Evolutionary conservation across 2,113 vertebrate genomes (phyloP).

Genomic region (Speoplatyrhinus poulsoni): DNA sequence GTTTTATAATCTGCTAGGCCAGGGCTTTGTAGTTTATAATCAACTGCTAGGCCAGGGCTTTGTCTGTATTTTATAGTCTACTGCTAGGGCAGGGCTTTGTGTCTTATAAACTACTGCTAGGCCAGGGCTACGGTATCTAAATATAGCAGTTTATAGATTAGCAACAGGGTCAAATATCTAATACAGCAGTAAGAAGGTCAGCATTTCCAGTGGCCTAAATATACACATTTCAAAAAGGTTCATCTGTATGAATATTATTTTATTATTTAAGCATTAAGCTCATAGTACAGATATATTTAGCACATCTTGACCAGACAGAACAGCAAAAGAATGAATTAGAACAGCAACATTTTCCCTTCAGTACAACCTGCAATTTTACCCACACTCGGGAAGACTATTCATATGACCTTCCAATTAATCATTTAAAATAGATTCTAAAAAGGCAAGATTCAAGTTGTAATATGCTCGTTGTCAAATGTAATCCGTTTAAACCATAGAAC

Average conservation of each 20-base stretch:
- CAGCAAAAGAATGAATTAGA: constrained; percentile 79
- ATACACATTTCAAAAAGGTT: background rate
- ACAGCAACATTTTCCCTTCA: constrained; percentile 72
- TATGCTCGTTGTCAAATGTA: constrained; percentile 29
- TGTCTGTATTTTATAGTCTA: no score
- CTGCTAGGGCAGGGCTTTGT: no score
- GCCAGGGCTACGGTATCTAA: no score
- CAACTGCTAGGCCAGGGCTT: no score
- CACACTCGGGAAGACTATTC: constrained; percentile 18
- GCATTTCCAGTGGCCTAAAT: no score
- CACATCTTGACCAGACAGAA: constrained; percentile 82
- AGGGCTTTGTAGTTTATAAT: no score
- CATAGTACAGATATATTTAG: constrained; percentile 80
- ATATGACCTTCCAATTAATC: background rate
- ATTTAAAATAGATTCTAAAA: background rate
- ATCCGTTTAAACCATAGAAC: constrained; percentile 30
- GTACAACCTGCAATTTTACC: constrained; percentile 56
- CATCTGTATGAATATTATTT: constrained; percentile 50
- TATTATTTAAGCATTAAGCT: constrained; percentile 79
- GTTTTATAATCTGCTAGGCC: no score
- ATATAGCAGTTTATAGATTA: no score
- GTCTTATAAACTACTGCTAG: no score
- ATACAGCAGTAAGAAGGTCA: background rate
- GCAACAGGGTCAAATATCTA: no score
- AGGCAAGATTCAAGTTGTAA: constrained; percentile 2